A percentile compares a stretch with the other conserved stretches of the same genome.
Conservation (phyloP, 2,113 vertebrate species). For the Ondatra zibethicus region DNA sequence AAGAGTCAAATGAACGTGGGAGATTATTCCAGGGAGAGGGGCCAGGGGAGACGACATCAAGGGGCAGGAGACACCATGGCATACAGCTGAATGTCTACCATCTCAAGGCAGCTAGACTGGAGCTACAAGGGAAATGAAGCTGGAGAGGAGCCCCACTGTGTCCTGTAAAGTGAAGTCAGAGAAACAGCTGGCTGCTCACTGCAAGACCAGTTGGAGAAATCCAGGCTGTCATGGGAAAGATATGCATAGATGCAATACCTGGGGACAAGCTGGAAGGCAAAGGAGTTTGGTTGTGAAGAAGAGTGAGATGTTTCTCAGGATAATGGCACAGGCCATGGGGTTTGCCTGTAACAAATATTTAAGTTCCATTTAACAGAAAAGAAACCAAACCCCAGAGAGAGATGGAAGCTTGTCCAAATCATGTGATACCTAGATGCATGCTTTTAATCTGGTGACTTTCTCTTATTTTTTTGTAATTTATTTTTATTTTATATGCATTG, state of each 20-base stretch:
- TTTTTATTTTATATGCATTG: no score
- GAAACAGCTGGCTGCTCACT: not conserved
- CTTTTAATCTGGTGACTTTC: not conserved
- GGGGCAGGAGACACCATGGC: constrained; percentile 21
- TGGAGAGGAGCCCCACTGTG: not conserved
- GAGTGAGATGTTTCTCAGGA: not conserved
- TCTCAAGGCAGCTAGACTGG: not conserved
- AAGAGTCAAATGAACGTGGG: constrained; percentile 4
- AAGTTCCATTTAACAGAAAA: constrained; percentile 24
- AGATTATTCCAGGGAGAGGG: constrained; percentile 23
- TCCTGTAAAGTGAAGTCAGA: not conserved
- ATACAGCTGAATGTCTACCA: not conserved
- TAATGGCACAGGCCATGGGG: not conserved
- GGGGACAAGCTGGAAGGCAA: not conserved
- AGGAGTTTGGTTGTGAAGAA: not conserved
- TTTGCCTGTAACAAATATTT: not conserved
- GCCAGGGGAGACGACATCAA: not conserved
- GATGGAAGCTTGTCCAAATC: not conserved
- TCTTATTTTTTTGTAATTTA: no score
- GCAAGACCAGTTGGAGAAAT: not conserved
- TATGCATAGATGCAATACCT: not conserved
- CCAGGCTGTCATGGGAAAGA: not conserved
- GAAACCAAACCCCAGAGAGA: not conserved
- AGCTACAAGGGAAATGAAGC: not conserved
- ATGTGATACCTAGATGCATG: not conserved